Percentiles rank a stretch among this genome's conserved stretches.
phyloP scores from a whole-genome alignment of 2,113 vertebrate species.

The Catharus fuscescens region DNA sequence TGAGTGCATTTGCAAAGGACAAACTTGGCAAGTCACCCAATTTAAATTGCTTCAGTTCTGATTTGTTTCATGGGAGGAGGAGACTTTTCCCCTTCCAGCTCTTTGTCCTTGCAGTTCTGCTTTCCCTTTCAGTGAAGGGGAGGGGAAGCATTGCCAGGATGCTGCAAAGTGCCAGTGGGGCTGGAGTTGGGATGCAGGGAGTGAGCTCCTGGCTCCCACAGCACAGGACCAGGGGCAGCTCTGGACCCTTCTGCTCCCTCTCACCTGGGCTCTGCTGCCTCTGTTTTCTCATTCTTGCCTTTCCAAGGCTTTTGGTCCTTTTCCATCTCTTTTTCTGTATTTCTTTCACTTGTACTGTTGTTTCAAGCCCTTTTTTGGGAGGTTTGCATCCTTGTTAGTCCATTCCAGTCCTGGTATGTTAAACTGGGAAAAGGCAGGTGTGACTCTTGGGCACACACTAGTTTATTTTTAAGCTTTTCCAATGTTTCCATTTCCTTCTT shows the following conservation, averaged over 20 bases:
- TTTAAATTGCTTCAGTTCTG: conserved; percentile 36
- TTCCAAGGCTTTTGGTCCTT: background rate
- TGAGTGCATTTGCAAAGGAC: background rate
- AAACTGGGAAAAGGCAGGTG: background rate
- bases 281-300: background rate
- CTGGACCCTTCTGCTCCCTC: background rate
- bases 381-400: background rate
- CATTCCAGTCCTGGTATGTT: background rate
- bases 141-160: background rate
- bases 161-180: background rate
- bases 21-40: background rate
- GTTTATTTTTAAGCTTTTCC: background rate
- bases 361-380: background rate
- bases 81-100: background rate
- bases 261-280: background rate
- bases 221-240: background rate
- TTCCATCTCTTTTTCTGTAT: background rate
- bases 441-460: background rate
- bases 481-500: background rate
- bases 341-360: background rate
- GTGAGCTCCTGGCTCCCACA: background rate
- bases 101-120: conserved; percentile 16
- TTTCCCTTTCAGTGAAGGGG: background rate
- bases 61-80: background rate
- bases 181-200: background rate